phyloP scores from a whole-genome alignment of 2,113 vertebrate genomes.

The Phyllopteryx taeniolatus region DNA sequence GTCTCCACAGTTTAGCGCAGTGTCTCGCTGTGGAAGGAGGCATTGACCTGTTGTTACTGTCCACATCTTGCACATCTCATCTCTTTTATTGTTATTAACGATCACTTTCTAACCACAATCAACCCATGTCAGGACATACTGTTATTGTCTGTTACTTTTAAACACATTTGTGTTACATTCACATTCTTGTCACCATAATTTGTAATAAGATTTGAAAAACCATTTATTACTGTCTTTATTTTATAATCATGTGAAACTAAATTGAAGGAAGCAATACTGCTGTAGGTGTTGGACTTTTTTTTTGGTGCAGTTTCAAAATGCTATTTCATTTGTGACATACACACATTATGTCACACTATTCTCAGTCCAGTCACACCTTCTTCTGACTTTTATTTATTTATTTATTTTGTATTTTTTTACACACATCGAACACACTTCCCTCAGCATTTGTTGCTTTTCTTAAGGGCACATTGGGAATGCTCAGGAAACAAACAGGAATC shows the following conservation, averaged over 20 bases:
- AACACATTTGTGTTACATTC: background rate
- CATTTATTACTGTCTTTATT: background rate
- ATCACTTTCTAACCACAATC: background rate
- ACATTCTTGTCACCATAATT: background rate
- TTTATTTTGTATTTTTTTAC: background rate
- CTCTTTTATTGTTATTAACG: slow-evolving; percentile 9
- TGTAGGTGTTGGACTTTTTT: background rate
- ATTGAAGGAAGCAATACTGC: background rate
- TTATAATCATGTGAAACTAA: background rate
- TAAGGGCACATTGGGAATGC: background rate
- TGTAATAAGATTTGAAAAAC: background rate
- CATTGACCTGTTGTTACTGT: slow-evolving; percentile 69
- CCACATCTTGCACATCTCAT: slow-evolving; percentile 42
- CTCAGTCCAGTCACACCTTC: background rate
- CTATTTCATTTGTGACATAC: background rate
- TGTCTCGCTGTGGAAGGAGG: slow-evolving; percentile 41
- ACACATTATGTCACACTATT: background rate
- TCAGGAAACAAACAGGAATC: background rate
- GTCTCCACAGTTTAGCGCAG: slow-evolving; percentile 29
- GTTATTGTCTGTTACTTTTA: background rate
- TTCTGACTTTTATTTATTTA: background rate
- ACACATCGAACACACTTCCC: background rate
- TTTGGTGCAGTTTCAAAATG: background rate
- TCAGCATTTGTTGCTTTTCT: background rate
- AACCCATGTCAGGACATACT: background rate